Evolutionary conservation across 92 coral and sea anemone species (phyloP), one percentile per base, ranked within the genome.

Genomic region (Nematostella vectensis): DNA sequence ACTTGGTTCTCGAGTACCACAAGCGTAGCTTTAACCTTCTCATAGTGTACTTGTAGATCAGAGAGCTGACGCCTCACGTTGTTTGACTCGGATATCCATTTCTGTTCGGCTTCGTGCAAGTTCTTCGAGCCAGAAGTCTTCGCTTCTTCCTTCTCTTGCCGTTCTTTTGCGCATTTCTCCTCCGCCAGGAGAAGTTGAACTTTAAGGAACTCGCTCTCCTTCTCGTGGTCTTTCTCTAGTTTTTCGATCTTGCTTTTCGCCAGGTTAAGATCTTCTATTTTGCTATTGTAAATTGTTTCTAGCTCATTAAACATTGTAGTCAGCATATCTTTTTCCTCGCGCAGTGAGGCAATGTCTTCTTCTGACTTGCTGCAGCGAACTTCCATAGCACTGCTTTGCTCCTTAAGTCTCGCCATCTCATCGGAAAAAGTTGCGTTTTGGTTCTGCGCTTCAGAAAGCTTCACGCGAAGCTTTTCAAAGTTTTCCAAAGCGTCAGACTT

Each of bases 151-250:
- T 67, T 61, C 55, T 70, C 71, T 33, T 55, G 68, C 17, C 67
- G 38, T 53, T 65, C 25, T 20, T 47, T 45, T 4, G 82, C 59
- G 36, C 87, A 81, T 33, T 87, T 80, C 44, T 60, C 76, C 57
- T 82, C 83, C 4, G 77, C 74, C 23, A 62, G 52, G 1, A 69
- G 47, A 21, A 82, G 65, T 42, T 81, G 87, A 11, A 68, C 71
- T 50, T 77, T 87, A 25, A 74, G 48, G 11, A 61, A 63, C 48
- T 82, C 96, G 15, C 76, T 12, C 36, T 75, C 72, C 45, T 58
- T 67, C 22, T 67, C 74, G 11, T 75, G 53, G 11, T 70, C 76
- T 23, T 71, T 63, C 33, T 54, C 63, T 57, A 79, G 9, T 13
- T 57, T 66, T 36, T 63, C 74, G 3, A 60, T 39, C 51, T 38